Evolutionary conservation across 92 coral and sea anemone genomes (phyloP).

Genomic region (Zoanthus sansibaricus): DNA sequence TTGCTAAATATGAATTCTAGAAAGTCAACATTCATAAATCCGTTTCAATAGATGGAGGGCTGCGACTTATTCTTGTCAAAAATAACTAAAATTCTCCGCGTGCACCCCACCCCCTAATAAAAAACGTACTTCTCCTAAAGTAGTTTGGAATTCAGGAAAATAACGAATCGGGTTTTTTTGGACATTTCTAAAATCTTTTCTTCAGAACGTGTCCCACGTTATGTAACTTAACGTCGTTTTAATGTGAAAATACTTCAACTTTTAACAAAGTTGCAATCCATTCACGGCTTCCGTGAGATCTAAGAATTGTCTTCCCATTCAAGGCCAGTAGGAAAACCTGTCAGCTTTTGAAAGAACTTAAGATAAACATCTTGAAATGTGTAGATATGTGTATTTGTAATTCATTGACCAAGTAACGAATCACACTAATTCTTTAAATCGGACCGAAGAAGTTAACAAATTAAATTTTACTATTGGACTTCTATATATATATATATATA

Average conservation of each 20-base stretch:
- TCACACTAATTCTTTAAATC: slow-evolving; percentile 36
- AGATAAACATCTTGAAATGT: slow-evolving; percentile 29
- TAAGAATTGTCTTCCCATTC: not conserved
- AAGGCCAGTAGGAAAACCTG: slow-evolving; percentile 7
- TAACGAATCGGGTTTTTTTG: not conserved
- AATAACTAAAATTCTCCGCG: too few species aligned
- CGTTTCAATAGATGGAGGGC: too few species aligned
- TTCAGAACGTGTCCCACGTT: not conserved
- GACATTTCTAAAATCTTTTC: not conserved
- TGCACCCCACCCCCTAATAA: too few species aligned
- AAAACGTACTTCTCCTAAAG: too few species aligned
- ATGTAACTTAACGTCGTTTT: not conserved
- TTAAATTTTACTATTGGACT: slow-evolving; percentile 54
- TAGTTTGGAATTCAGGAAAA: not conserved
- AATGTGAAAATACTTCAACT: not conserved
- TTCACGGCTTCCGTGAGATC: not conserved
- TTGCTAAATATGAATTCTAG: too few species aligned
- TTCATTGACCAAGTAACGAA: slow-evolving; percentile 43
- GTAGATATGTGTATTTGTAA: slow-evolving; percentile 73
- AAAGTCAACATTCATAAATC: too few species aligned
- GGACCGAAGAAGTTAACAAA: slow-evolving; percentile 43
- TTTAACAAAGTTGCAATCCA: not conserved
- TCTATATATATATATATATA: slow-evolving; percentile 8
- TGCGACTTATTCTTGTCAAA: too few species aligned
- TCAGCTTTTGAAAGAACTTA: slow-evolving; percentile 1